phyloP scores from a whole-genome alignment of 2,113 vertebrate genomes.

The Sinocyclocheilus anshuiensis region DNA sequence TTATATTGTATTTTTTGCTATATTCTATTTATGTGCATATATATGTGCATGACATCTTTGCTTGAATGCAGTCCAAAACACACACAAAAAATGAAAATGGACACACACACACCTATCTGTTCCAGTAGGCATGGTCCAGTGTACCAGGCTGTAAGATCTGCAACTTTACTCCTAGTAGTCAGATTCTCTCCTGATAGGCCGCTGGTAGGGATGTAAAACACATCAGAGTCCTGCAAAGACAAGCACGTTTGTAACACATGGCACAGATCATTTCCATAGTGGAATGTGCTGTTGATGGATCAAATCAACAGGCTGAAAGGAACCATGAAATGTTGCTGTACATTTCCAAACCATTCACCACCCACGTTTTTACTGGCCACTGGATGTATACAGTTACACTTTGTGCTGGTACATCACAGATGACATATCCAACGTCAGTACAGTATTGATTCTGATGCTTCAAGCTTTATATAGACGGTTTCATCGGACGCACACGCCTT shows the following conservation, averaged over 20 bases:
- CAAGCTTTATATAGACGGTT: too few species aligned
- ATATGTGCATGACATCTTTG: not conserved
- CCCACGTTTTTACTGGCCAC: not conserved
- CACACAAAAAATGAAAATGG: not conserved
- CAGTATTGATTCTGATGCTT: too few species aligned
- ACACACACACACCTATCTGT: conserved; percentile 85
- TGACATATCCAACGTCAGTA: not conserved
- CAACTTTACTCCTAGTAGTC: conserved; percentile 77
- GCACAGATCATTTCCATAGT: not conserved
- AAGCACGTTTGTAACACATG: not conserved
- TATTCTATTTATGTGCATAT: not conserved
- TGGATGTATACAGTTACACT: not conserved
- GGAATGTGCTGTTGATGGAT: not conserved
- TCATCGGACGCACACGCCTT: too few species aligned
- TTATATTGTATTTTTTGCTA: not conserved
- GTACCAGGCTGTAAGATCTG: conserved; percentile 89
- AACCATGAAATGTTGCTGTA: not conserved
- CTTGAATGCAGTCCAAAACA: not conserved
- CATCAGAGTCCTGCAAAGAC: conserved; percentile 87
- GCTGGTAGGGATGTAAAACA: conserved; percentile 93
- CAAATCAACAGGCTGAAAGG: not conserved
- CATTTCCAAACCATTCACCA: not conserved
- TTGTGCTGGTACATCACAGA: not conserved
- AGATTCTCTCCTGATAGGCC: conserved; percentile 97
- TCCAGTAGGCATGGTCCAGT: conserved; percentile 89